phyloP scores from a whole-genome alignment of 2,797 vertebrate species.

The Aldrovandia affinis region DNA sequence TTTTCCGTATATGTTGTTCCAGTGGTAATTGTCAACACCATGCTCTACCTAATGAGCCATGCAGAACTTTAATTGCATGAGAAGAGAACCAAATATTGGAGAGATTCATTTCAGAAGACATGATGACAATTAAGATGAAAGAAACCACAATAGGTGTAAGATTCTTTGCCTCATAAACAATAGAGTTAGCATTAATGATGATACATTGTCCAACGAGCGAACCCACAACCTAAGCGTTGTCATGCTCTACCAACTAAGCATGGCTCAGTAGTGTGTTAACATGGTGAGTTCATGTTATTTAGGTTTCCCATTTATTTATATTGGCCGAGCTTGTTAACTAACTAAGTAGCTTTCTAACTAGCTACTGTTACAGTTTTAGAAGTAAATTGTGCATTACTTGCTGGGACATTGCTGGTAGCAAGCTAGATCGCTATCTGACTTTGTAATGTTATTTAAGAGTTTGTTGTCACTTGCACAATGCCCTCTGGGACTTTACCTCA shows the following conservation, averaged over 20 bases:
- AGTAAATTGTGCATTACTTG: neutral
- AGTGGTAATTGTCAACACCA: no score
- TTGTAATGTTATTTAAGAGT: neutral
- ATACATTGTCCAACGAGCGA: neutral
- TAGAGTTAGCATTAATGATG: neutral
- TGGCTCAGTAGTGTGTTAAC: no score
- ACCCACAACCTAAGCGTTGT: no score
- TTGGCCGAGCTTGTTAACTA: neutral
- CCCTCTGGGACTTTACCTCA: neutral
- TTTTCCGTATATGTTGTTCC: no score
- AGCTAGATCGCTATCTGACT: neutral
- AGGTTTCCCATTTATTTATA: neutral
- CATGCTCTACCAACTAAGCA: no score
- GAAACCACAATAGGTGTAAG: neutral
- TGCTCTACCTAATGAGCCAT: no score
- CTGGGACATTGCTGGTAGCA: neutral
- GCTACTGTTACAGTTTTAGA: neutral
- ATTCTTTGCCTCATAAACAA: neutral
- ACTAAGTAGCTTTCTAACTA: neutral
- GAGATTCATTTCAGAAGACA: neutral
- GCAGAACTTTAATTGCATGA: no score
- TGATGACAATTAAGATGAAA: slow-evolving; percentile 2
- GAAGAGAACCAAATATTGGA: neutral
- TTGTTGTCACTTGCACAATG: neutral
- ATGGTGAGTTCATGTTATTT: neutral